A percentile compares a stretch with the other conserved stretches of the same genome.
phyloP scores from a whole-genome alignment of 2,797 vertebrate genomes.

The Cynopterus sphinx region DNA sequence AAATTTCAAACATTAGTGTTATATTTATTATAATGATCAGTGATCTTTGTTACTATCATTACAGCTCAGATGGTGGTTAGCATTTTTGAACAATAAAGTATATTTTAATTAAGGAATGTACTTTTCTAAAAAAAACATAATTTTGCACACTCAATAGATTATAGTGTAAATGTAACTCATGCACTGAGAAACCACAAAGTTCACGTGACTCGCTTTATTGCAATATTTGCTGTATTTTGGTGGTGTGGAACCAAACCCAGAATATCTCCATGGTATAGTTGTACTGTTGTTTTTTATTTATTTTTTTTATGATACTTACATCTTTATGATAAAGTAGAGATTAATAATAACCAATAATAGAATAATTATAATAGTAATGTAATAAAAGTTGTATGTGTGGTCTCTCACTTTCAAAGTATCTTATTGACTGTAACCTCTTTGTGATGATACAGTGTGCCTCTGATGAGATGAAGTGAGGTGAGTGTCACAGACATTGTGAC shows the following conservation, averaged over 20 bases:
- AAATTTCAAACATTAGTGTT: neutral
- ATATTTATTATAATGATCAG: neutral
- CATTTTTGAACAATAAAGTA: neutral
- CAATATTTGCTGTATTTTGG: neutral
- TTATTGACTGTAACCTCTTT: neutral
- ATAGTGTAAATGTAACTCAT: neutral
- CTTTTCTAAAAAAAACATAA: neutral
- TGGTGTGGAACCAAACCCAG: neutral
- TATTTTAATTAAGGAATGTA: neutral
- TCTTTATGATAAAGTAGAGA: neutral
- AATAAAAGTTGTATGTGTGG: neutral
- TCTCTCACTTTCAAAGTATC: neutral
- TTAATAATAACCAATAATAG: neutral
- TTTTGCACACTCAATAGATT: neutral
- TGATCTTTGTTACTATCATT: neutral
- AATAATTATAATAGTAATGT: neutral
- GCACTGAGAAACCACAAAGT: neutral
- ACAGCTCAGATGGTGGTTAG: neutral
- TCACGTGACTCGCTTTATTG: neutral
- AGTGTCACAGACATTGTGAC: too few species aligned
- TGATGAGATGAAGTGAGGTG: too few species aligned
- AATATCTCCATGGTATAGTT: neutral
- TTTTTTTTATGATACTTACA: neutral
- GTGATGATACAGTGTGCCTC: neutral
- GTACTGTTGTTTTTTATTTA: neutral